Conservation (phyloP, 1,140 invertebrate genomes). For the Drosophila serrata region DNA sequence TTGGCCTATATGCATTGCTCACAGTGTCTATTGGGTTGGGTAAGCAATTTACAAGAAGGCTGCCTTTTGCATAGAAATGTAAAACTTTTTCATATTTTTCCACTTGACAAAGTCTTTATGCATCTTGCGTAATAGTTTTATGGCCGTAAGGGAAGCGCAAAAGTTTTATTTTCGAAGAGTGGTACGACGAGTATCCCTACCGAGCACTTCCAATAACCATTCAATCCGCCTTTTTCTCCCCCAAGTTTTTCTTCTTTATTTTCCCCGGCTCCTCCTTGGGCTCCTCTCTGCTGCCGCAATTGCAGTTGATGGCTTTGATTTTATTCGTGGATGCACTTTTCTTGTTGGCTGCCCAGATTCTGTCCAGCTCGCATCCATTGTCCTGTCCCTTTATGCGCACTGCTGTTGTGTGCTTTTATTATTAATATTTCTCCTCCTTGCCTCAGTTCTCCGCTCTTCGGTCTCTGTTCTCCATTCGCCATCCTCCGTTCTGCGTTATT, state of each 20-base stretch:
- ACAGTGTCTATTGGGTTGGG: constrained; percentile 4
- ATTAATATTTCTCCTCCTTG: constrained; percentile 68
- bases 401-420: constrained; percentile 77
- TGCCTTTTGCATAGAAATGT: constrained; percentile 78
- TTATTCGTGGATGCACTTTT: constrained; percentile 84
- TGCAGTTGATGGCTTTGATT: constrained; percentile 84
- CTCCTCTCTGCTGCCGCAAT: constrained; percentile 57
- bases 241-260: constrained; percentile 6
- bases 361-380: constrained; percentile 61
- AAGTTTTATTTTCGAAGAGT: constrained; percentile 62
- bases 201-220: constrained; percentile 78
- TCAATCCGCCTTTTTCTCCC: constrained; percentile 62
- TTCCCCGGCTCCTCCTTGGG: neutral
- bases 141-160: constrained; percentile 65
- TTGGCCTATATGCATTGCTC: constrained; percentile 1
- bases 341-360: constrained; percentile 66
- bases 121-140: constrained; percentile 84
- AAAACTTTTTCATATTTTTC: constrained; percentile 84
- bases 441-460: constrained; percentile 16
- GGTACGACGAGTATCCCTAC: constrained; percentile 16
- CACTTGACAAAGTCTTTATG: constrained; percentile 84
- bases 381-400: constrained; percentile 60
- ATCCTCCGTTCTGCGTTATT: constrained; percentile 56
- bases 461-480: constrained; percentile 1
- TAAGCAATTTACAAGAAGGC: constrained; percentile 64